Evolutionary conservation across 2,797 vertebrate genomes (phyloP).

Genomic region (Acanthis flammea): DNA sequence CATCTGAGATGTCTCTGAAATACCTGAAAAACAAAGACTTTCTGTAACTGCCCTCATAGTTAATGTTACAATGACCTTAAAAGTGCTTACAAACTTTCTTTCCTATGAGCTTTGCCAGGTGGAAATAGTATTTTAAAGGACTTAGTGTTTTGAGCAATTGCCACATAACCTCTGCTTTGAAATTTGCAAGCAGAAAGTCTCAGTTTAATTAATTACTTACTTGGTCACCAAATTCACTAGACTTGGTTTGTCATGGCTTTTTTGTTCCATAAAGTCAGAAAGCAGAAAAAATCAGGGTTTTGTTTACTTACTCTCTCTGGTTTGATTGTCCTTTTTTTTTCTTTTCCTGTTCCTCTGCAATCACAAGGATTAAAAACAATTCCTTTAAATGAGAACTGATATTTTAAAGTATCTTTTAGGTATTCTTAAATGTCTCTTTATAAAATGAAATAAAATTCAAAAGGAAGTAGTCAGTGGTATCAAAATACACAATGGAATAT

Average conservation of each 20-base stretch:
- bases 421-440: neutral
- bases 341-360: neutral
- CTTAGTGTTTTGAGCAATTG: neutral
- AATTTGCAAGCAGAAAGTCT: neutral
- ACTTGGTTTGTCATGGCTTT: neutral
- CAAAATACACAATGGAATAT: neutral
- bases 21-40: neutral
- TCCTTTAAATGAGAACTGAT: neutral
- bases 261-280: neutral
- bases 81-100: neutral
- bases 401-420: neutral
- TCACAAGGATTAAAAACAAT: neutral
- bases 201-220: neutral
- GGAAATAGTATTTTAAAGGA: neutral
- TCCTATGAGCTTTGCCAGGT: neutral
- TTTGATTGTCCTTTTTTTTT: neutral
- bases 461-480: neutral
- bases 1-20: neutral
- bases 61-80: neutral
- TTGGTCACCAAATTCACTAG: neutral
- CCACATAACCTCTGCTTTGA: neutral
- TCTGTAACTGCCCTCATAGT: too few relatives aligned
- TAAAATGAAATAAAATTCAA: neutral
- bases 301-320: neutral
- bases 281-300: neutral